Percentiles rank a stretch among this genome's conserved stretches.
phyloP scores from a whole-genome alignment of 2,888 invertebrate genomes.

The Phorcus lineatus region DNA sequence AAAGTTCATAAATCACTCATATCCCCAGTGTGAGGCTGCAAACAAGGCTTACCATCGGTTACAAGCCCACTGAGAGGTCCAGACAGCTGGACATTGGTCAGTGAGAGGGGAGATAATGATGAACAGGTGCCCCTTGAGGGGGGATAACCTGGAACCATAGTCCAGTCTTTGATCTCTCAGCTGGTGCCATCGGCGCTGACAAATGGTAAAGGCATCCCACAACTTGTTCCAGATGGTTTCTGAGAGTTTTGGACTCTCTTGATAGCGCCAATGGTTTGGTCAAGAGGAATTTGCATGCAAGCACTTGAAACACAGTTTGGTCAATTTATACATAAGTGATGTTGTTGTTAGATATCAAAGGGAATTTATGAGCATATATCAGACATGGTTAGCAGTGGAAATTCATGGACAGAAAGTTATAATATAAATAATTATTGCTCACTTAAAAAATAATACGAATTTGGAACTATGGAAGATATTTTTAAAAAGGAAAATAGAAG shows the following conservation, averaged over 20 bases:
- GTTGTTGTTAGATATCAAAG: neutral
- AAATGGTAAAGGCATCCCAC: neutral
- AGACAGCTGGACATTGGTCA: neutral
- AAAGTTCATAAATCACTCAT: too few relatives aligned
- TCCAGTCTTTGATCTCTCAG: neutral
- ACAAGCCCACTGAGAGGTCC: neutral
- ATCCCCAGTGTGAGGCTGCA: too few relatives aligned
- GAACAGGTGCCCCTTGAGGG: conserved; percentile 5
- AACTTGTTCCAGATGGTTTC: conserved; percentile 2
- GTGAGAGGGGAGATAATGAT: neutral
- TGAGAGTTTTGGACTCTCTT: neutral
- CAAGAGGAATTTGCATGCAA: neutral
- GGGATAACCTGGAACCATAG: neutral
- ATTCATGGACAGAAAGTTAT: too few relatives aligned
- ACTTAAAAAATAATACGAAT: too few relatives aligned
- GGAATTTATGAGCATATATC: neutral
- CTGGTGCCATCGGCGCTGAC: neutral
- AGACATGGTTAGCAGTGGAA: too few relatives aligned
- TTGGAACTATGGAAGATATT: too few relatives aligned
- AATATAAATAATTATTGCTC: too few relatives aligned
- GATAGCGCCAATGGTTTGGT: neutral
- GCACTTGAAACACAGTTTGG: neutral
- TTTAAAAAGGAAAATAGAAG: too few relatives aligned
- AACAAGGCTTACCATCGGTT: too few relatives aligned
- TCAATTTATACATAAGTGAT: neutral